These are phyloP conservation scores for Ctenomys sociabilis DNA, from an alignment of 2,113 vertebrate genomes.

Conservation along the genomic window DNA sequence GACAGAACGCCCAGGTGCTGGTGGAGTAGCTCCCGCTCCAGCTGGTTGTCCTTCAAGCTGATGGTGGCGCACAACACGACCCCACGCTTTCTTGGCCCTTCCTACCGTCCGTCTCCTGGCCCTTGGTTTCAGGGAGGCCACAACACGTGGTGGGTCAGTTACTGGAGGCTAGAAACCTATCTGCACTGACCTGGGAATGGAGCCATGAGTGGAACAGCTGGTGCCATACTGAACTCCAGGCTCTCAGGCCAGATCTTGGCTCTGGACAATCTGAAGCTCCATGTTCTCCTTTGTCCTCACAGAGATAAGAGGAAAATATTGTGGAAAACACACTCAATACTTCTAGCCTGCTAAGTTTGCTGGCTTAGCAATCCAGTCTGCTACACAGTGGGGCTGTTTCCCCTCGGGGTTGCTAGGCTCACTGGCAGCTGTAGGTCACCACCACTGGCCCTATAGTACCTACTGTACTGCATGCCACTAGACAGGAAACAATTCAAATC, in stretches of 20 bases:
- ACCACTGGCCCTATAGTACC: neutral
- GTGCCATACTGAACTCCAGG: neutral
- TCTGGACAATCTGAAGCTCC: neutral
- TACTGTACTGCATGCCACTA: neutral
- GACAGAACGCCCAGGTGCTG: neutral
- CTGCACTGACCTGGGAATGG: neutral
- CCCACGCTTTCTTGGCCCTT: neutral
- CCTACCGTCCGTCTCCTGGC: neutral
- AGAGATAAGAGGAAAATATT: neutral
- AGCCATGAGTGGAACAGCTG: neutral
- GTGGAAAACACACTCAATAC: neutral
- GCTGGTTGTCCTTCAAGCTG: neutral
- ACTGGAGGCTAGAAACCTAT: neutral
- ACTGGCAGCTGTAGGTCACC: neutral
- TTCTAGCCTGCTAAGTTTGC: neutral
- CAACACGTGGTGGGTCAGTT: neutral
- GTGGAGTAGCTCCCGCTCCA: neutral
- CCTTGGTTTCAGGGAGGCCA: neutral
- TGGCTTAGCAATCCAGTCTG: neutral
- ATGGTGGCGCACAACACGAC: neutral
- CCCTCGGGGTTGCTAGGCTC: neutral
- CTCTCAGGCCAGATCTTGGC: no score
- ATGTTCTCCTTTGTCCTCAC: neutral
- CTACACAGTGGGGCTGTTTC: neutral
- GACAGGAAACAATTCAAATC: neutral